These are phyloP conservation scores for Acipenser transmontanus DNA, from an alignment of 2,797 vertebrate genomes.

Conservation along the genomic window DNA sequence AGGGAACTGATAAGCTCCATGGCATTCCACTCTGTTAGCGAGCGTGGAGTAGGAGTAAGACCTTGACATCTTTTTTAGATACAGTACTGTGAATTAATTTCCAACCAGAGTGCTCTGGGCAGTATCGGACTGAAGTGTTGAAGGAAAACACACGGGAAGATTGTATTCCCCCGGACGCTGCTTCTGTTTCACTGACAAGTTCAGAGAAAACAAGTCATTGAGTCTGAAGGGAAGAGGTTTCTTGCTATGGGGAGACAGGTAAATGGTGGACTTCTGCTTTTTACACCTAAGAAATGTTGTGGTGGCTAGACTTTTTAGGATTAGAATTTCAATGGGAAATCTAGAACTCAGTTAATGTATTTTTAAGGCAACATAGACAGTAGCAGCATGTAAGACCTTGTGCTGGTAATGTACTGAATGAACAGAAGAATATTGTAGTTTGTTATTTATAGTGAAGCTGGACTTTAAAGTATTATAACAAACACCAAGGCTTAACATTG, in stretches of 20 bases:
- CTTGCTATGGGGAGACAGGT: slow-evolving; percentile 40
- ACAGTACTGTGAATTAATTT: slow-evolving; percentile 11
- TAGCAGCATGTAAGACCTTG: too few relatives aligned
- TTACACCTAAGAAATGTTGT: not conserved
- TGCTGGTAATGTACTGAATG: too few relatives aligned
- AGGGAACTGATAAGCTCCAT: not conserved
- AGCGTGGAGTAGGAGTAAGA: slow-evolving; percentile 2
- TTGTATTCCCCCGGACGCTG: not conserved
- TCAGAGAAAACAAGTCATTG: slow-evolving; percentile 25
- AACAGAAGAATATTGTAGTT: too few relatives aligned
- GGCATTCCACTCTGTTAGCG: not conserved
- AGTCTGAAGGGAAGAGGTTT: slow-evolving; percentile 36
- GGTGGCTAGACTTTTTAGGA: not conserved
- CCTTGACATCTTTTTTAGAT: slow-evolving; percentile 18
- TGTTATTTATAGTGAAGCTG: too few relatives aligned
- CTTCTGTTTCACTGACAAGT: slow-evolving; percentile 21
- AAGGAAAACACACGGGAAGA: not conserved
- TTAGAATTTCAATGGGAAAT: slow-evolving; percentile 13
- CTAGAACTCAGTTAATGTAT: not conserved
- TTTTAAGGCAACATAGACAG: not conserved
- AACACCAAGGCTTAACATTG: too few relatives aligned
- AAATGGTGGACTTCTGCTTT: slow-evolving; percentile 27
- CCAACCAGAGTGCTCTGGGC: slow-evolving; percentile 8
- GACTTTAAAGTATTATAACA: too few relatives aligned
- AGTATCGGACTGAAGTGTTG: slow-evolving; percentile 2